phyloP scores from a whole-genome alignment of 2,113 vertebrate species.

The Lepus timidus region DNA sequence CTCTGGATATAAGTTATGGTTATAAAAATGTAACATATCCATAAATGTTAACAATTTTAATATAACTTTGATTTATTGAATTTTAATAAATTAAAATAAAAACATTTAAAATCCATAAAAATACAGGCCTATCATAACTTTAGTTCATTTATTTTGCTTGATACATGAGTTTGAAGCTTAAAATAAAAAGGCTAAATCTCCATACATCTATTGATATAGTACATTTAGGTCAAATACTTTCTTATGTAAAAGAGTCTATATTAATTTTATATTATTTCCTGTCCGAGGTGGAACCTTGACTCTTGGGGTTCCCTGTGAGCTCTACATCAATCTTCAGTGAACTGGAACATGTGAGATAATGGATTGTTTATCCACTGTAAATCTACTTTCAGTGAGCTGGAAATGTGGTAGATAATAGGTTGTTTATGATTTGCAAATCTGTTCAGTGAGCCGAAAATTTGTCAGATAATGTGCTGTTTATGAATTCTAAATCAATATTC shows the following conservation, averaged over 20 bases:
- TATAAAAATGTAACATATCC: neutral
- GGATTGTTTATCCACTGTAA: conserved; percentile 88
- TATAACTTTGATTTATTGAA: neutral
- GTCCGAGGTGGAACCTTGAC: conserved; percentile 47
- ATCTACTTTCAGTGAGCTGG: conserved; percentile 88
- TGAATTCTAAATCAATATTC: conserved; percentile 91
- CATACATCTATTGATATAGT: neutral
- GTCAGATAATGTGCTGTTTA: conserved; percentile 89
- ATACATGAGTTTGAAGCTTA: neutral
- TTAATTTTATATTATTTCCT: neutral
- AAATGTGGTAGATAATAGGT: conserved; percentile 90
- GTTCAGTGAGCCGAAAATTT: conserved; percentile 90
- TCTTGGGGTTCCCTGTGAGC: conserved; percentile 67
- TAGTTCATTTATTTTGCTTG: neutral
- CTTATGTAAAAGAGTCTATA: neutral
- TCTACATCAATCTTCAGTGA: conserved; percentile 77
- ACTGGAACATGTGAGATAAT: conserved; percentile 85
- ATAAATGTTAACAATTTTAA: neutral
- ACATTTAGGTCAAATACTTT: neutral
- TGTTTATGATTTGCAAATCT: conserved; percentile 93
- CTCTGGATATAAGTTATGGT: conserved; percentile 9
- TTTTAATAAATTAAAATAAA: neutral
- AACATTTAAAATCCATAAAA: neutral
- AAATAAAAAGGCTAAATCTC: conserved; percentile 10
- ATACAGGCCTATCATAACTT: neutral